Evolutionary conservation across 2,888 invertebrate genomes (phyloP).

Genomic region (Leptopilina drosophilae): DNA sequence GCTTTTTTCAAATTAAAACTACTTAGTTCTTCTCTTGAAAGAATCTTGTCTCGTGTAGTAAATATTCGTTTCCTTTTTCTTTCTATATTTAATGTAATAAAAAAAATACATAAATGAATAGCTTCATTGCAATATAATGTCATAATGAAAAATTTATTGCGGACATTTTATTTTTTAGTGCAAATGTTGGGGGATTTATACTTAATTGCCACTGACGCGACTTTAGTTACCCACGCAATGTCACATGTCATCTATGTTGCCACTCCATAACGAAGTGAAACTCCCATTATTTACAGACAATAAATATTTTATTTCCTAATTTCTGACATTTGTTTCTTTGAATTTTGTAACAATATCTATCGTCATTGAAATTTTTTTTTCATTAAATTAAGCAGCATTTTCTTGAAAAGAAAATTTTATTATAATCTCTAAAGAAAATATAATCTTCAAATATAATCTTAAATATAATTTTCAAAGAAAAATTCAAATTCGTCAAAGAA

Average conservation of each 20-base stretch:
- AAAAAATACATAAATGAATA: slow-evolving; percentile 54
- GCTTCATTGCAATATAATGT: slow-evolving; percentile 61
- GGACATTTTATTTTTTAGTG: slow-evolving; percentile 42
- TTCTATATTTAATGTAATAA: slow-evolving; percentile 55
- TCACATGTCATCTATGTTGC: background rate
- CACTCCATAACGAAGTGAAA: slow-evolving; percentile 23
- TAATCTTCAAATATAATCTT: too few species aligned
- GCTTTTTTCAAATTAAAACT: background rate
- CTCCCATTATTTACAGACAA: slow-evolving; percentile 1
- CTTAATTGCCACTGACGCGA: slow-evolving; percentile 54
- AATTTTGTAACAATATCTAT: background rate
- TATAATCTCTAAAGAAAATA: too few species aligned
- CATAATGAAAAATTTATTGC: slow-evolving; percentile 60
- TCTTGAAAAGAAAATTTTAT: background rate
- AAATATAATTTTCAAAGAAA: too few species aligned
- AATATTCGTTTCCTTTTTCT: slow-evolving; percentile 49
- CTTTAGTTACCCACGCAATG: slow-evolving; percentile 30
- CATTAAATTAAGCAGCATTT: background rate
- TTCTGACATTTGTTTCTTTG: background rate
- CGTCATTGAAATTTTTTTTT: background rate
- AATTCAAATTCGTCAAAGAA: too few species aligned
- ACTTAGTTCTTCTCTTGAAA: slow-evolving; percentile 25
- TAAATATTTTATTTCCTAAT: background rate
- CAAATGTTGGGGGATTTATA: slow-evolving; percentile 42
- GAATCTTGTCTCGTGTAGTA: slow-evolving; percentile 44